Conservation (phyloP, 2,888 invertebrate species). For the Euplagia quadripunctaria region DNA sequence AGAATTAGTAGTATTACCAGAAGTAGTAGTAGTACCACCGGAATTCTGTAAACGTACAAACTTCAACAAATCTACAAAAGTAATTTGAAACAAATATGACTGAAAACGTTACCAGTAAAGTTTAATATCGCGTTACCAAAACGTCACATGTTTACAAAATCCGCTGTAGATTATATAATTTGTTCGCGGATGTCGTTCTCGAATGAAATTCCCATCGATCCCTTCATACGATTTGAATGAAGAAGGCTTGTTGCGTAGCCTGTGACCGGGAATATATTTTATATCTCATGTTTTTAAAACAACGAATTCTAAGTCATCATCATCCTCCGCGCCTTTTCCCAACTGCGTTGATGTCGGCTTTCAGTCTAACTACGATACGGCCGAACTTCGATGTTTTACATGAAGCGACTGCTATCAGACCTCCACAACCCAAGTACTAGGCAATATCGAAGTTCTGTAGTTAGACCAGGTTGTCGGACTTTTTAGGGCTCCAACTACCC, state of each 20-base stretch:
- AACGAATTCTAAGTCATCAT: too few relatives aligned
- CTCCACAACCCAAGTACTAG: too few relatives aligned
- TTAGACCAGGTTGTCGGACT: too few relatives aligned
- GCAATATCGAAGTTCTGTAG: too few relatives aligned
- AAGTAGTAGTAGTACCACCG: too few relatives aligned
- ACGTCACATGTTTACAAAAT: slow-evolving; percentile 54
- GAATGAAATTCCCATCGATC: slow-evolving; percentile 58
- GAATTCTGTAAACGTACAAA: neutral
- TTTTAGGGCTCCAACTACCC: too few relatives aligned
- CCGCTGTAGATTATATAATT: slow-evolving; percentile 64
- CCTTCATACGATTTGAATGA: slow-evolving; percentile 57
- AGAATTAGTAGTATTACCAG: too few relatives aligned
- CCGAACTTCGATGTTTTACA: too few relatives aligned
- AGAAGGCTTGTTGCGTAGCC: slow-evolving; percentile 34
- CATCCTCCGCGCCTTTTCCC: too few relatives aligned
- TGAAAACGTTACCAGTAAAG: neutral
- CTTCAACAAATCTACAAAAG: neutral
- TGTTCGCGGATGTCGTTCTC: slow-evolving; percentile 56
- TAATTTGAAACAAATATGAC: slow-evolving; percentile 1
- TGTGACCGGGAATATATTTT: slow-evolving; percentile 21
- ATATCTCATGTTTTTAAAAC: slow-evolving; percentile 11
- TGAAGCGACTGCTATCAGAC: too few relatives aligned
- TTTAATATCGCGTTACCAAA: slow-evolving; percentile 29
- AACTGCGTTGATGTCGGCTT: too few relatives aligned
- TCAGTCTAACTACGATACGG: too few relatives aligned